Base-by-base conservation (phyloP, 2,888 invertebrate species). In the Eugnorisma glareosa region DNA sequence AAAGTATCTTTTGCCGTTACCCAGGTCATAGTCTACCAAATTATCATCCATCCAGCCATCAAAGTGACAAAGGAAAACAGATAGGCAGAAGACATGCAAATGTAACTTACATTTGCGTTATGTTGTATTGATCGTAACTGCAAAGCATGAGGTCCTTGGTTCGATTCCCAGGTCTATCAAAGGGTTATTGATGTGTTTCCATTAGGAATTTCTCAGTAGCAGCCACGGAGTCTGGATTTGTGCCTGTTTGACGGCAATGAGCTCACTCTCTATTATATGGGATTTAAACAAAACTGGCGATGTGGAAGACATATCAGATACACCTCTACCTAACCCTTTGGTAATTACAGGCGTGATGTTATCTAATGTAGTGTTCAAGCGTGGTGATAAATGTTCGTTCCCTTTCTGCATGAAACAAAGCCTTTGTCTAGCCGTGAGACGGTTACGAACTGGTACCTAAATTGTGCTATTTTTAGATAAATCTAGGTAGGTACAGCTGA, bases 371-470 rank as follows among this genome's bases (percentile, higher is more conserved):
- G 28, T 15, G 1, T 37, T 8, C 6, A 40, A 24, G 35, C 43
- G 21, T 21, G 35, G 18, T 35, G 71, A 68, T 45, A 43, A 71
- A 71, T n/a, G 43, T n/a, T 35, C 31, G 68, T 45, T 35, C n/a
- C 10, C 13, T 57, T 59, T 69, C 2, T 69, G 40, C 21, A 37
- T 45, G 21, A 69, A 69, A 45, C 68, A 68, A 21, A 21, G 28
- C 35, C n/a, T 37, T 72, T 48, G 28, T 45, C 37, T 24, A 24
- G 15, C 18, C 28, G 18, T 51, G 73, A 31, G 28, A 4, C 24
- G 2, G 48, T 40, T 51, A 73, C 73, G 2, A 28, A 11, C 28
- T 73, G 51, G 73, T 73, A 73, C 73, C 35, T 28, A 31, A 48
- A 31, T 31, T 73, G 28, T 73, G 11, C 18, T 24, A 73, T 37